Evolutionary conservation across 2,113 vertebrate species (phyloP), one percentile per base, ranked within the genome.

Genomic region (Oceanodroma tethys): DNA sequence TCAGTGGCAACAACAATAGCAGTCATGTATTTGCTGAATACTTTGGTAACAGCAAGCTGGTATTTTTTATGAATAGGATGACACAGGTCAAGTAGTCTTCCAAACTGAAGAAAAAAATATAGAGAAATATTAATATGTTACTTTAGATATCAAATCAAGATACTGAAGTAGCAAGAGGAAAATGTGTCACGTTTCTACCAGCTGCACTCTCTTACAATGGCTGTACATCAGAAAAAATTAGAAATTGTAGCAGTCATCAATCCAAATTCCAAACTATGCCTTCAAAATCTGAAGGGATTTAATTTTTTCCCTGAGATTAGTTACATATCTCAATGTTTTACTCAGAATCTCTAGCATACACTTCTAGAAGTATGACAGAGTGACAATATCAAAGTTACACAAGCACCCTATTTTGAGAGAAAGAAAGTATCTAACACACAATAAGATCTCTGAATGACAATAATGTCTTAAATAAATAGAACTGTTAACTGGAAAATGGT

Each of bases 21-120:
- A 23, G 98, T 97, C 97, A 99, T 98, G 94, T 98, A 98, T 65
- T 62, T 98, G 80, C 99, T 98, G 73, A 99, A 99, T 27, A 99
- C 98, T 95, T 99, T 99, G 79, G 99, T 99, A 80, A 99, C 98
- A 26, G 99, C 99, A 88, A 99, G 98, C 91, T 99, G 99, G 92
- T 99, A 99, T 95, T 99, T 99, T 97, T 99, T 99, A 95, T 99
- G 99, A 85, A 99, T 99, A 68, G 99, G 99, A 90, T 99, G 99
- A 93, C 99, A 99, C 59, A 99, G 89, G 84, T 99, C 99, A 7
- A 98, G 97, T 9, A 99, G 97, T 75, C 99, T 99, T 86, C 99
- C 99, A 92, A 98, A 99, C 99, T 99, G 75, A 42, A 90, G 19
- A 92, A 22, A 82, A 81, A 94, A 95, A 89, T 32, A 53, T 2